Conservation (phyloP, 2,113 vertebrate genomes). For the Jaculus jaculus region DNA sequence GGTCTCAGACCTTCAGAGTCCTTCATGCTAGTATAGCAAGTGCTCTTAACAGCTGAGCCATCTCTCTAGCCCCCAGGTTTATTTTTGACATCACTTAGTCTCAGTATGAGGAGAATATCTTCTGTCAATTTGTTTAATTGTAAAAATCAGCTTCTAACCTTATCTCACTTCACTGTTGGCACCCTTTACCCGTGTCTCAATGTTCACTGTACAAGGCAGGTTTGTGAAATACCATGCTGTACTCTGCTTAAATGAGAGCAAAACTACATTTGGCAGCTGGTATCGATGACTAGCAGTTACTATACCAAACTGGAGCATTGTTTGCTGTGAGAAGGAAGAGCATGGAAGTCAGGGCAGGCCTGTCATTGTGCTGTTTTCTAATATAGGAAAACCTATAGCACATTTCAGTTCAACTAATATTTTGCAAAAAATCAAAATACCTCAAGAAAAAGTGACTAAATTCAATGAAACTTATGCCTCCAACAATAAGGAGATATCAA, state of each 20-base stretch:
- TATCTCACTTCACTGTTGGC: background rate
- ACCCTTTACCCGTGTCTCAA: slow-evolving; percentile 32
- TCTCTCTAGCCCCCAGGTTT: too few relatives aligned
- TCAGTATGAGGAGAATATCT: slow-evolving; percentile 24
- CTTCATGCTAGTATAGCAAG: too few relatives aligned
- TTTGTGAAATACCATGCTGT: slow-evolving; percentile 37
- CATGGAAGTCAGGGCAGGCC: background rate
- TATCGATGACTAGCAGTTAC: background rate
- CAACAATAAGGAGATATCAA: slow-evolving; percentile 1
- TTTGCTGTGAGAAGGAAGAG: background rate
- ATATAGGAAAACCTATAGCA: background rate
- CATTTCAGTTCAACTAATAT: slow-evolving; percentile 44
- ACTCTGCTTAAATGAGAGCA: background rate
- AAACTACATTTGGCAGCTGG: background rate
- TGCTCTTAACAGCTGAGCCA: too few relatives aligned
- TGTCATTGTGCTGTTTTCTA: background rate
- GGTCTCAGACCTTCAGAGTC: too few relatives aligned
- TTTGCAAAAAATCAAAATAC: slow-evolving; percentile 29
- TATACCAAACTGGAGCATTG: background rate
- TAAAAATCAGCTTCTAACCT: slow-evolving; percentile 35
- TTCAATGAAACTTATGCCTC: slow-evolving; percentile 50
- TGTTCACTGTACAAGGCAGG: slow-evolving; percentile 17
- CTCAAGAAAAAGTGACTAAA: slow-evolving; percentile 39
- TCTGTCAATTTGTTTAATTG: background rate
- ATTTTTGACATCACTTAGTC: background rate